Base-by-base conservation (phyloP, 2,888 invertebrate genomes). In the Lycaena phlaeas region DNA sequence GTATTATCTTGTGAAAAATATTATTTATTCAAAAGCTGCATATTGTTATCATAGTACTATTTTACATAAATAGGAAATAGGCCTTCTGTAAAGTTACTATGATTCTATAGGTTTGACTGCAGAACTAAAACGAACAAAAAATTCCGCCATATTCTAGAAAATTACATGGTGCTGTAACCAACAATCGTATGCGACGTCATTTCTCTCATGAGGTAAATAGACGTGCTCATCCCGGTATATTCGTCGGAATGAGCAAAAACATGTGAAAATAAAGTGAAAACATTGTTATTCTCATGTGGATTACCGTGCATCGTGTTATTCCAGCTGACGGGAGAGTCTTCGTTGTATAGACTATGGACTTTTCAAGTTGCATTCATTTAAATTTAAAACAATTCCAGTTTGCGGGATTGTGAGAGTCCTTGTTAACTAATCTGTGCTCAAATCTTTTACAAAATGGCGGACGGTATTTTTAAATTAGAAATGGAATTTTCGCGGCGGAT, bases 221-320 rank as follows among this genome's bases (percentile, higher is more conserved):
- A 36, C 10, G 15, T 18, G 10, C 27, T 39, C 30, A 27, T 69
- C 64, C 68, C 70, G 59, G 70, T 71, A 61, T 59, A 64, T 70
- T 70, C 64, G 64, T 57, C 60, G 63, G 61, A 70, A 73, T 69
- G 69, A 68, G 65, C 64, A 72, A 73, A 75, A 78, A 75, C 64
- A 69, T 71, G 67, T 65, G 68, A 67, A 70, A 76, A 77, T 72
- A 73, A 73, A 77, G 70, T 71, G 74, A 69, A 73, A 77, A 77
- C 68, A 69, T 29, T 69, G 71, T 76, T 75, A 71, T 70, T 72
- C 70, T 71, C 68, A 60, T 67, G 75, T 75, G 74, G 70, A 70
- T 77, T 73, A 73, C 70, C 59, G 62, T 59, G 56, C 60, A 59
- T 60, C 57, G 60, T 61, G 62, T 68, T 70, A 63, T 69, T 64